Percentiles rank a stretch among this genome's conserved stretches.
Evolutionary conservation across 2,113 vertebrate species (phyloP).

Genomic region (Cephalophus harveyi): DNA sequence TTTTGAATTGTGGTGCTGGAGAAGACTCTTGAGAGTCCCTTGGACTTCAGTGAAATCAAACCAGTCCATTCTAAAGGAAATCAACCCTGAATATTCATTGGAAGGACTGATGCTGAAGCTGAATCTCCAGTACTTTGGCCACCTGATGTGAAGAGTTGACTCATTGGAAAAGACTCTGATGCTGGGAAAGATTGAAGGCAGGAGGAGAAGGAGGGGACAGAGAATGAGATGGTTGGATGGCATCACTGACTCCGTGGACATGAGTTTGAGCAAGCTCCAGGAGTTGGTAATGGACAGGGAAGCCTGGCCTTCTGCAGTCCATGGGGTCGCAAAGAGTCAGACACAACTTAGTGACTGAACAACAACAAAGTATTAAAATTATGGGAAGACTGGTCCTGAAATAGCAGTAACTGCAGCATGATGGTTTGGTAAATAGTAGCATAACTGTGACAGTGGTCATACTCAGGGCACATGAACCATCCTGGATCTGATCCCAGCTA

Average conservation of each 20-base stretch:
- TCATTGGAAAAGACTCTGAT: background rate
- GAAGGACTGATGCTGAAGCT: background rate
- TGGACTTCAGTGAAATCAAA: background rate
- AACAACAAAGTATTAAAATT: background rate
- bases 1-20: background rate
- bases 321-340: background rate
- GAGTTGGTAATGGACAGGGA: background rate
- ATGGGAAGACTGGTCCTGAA: background rate
- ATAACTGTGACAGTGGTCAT: background rate
- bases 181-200: background rate
- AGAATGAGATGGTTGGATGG: background rate
- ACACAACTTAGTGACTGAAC: background rate
- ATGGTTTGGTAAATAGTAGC: background rate
- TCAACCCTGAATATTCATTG: background rate
- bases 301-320: background rate
- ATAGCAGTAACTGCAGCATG: background rate
- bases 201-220: background rate
- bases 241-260: background rate
- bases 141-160: background rate
- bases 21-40: background rate
- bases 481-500: background rate
- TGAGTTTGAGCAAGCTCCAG: background rate
- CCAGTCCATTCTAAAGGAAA: background rate
- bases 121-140: background rate
- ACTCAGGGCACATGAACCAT: background rate